Base-by-base conservation (phyloP, 2,888 invertebrate species). In the Chaetogeoica ovagalla region DNA sequence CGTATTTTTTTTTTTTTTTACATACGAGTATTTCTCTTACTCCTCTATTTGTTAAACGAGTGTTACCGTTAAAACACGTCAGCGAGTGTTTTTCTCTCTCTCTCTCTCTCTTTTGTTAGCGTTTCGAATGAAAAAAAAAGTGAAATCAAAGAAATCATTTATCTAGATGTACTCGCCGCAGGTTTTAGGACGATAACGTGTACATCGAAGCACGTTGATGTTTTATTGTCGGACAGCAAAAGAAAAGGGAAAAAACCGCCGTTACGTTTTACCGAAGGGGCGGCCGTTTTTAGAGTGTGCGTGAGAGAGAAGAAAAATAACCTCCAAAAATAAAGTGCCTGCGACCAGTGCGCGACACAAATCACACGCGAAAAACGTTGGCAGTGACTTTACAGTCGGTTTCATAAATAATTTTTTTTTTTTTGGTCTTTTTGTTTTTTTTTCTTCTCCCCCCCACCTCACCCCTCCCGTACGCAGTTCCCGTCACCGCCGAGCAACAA, bases 331-430 rank as follows among this genome's bases (percentile, higher is more conserved):
- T 79, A 79, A 79, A 79, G 77, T 79, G 77, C 70, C 69, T 63
- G 70, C 70, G 70, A 79, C 77, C 70, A 79, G 70, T 63, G 62
- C 70, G 69, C 70, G 70, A 79, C 77, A 79, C 77, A 79, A 79
- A 79, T 79, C 77, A 79, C 77, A 79, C 69, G 77, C 77, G 62
- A 69, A 79, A 79, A 79, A 79, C 77, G 77, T 79, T 79, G 77
- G 77, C 69, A 79, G 62, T 70, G 77, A 79, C 77, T 79, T 79
- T 79, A 79, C 77, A 79, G 77, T 79, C 77, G 70, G 77, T 79
- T 79, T 79, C 70, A 70, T 79, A 79, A 70, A 79, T 79, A 79
- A 62, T 79, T 79, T 79, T 79, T 79, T 63, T 79, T 52, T 69
- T 79, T 70, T 62, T 57, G 52, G 70, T 79, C 60, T 69, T 79